phyloP scores from a whole-genome alignment of 2,113 vertebrate species.

The Pollimyrus isidori region DNA sequence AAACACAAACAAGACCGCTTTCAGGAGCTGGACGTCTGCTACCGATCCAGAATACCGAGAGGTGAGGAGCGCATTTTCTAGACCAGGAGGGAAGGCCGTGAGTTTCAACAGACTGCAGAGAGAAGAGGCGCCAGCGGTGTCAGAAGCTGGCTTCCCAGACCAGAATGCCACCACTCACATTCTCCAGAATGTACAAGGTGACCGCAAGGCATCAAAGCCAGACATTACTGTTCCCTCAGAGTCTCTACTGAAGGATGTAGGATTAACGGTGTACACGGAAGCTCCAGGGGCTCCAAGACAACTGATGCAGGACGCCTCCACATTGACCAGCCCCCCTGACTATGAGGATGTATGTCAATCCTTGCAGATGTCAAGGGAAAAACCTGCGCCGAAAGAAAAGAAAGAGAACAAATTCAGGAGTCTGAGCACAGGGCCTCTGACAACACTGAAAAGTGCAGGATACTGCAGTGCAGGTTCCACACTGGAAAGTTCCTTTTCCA shows the following conservation, averaged over 20 bases:
- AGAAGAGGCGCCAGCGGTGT: conserved; percentile 27
- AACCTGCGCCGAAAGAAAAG: conserved; percentile 31
- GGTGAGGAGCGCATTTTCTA: conserved; percentile 32
- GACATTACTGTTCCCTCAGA: conserved; percentile 64
- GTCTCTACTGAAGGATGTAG: conserved; percentile 58
- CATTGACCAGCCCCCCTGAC: conserved; percentile 48
- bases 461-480: neutral
- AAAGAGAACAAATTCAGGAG: conserved; percentile 42
- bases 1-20: conserved; percentile 52
- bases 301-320: conserved; percentile 41
- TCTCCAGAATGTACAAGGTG: conserved; percentile 24
- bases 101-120: conserved; percentile 23
- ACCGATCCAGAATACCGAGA: conserved; percentile 29
- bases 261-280: conserved; percentile 61
- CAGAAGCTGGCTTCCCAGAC: conserved; percentile 25
- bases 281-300: conserved; percentile 45
- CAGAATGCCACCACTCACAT: conserved; percentile 27
- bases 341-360: conserved; percentile 43
- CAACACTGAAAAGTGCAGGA: conserved; percentile 12
- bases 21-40: conserved; percentile 61
- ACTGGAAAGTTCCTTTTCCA: conserved; percentile 3
- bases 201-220: conserved; percentile 41
- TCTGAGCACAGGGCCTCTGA: conserved; percentile 29
- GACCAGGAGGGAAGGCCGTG: conserved; percentile 29
- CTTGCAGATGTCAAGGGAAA: conserved; percentile 34